Evolutionary conservation across 2,113 vertebrate genomes (phyloP), one percentile per base, ranked within the genome.

Genomic region (Hyla sarda): DNA sequence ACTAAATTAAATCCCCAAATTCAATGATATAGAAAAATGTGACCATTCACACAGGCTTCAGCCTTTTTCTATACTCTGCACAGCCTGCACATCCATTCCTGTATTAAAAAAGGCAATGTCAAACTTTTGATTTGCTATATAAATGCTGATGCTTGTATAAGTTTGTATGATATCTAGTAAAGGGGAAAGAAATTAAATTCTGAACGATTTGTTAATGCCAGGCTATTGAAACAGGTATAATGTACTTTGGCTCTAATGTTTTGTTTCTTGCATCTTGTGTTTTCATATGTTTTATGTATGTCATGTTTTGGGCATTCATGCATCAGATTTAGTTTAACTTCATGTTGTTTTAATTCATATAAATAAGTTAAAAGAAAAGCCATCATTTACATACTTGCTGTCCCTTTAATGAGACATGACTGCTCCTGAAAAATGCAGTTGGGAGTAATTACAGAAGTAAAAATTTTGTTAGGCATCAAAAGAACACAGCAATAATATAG

Each of bases 261-360:
- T 77, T 54, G 54, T 78, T 23, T 37, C 50, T 37, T 78, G 32
- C 13, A 19, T 58, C 52, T 78, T 41, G 9, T 34, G 50, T 37
- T 37, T 56, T 34, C 10, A 58, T 32, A 75, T 75, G 73, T 75
- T 75, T 75, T 75, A 75, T 75, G 73, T 75, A 75, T 75, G 73
- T 16, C 23, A 50, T 48, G n/a, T 75, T 75, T 21, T n/a, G 41
- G 72, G 72, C 73, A 75, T 75, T 75, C 45, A 75, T 50, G 73
- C 73, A 25, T 47, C 45, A 50, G 45, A 9, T 23, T 58, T 78
- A 56, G 32, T 78, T 58, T 78, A 78, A 34, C 76, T 34, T 78
- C 50, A 58, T 78, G 76, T 58, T 78, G 52, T 58, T 78, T 56
- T 58, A 58, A 76, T 78, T 58, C 17, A 56, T n/a, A 78, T 58